Evolutionary conservation across 1,140 invertebrate genomes (phyloP).

Genomic region (Archivesica marissinica): DNA sequence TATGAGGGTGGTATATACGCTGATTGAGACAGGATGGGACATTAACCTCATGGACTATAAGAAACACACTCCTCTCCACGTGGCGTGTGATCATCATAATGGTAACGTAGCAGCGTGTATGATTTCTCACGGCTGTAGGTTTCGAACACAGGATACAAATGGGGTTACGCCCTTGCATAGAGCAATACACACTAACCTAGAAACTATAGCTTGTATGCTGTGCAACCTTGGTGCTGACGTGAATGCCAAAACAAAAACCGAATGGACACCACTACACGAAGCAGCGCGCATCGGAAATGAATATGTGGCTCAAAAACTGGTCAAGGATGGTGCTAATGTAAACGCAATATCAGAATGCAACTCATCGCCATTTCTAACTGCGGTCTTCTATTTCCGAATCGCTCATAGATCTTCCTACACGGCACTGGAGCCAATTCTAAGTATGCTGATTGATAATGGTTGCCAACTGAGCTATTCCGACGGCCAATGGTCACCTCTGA

Average conservation of each 20-base stretch:
- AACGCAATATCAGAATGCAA: conserved; percentile 73
- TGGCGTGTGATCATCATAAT: conserved; percentile 76
- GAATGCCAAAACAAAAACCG: conserved; percentile 69
- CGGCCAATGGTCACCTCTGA: conserved; percentile 78
- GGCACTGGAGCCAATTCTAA: conserved; percentile 71
- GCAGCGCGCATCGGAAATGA: conserved; percentile 78
- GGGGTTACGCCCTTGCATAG: conserved; percentile 78
- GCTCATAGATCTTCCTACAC: conserved; percentile 73
- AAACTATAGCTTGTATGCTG: conserved; percentile 72
- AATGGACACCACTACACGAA: conserved; percentile 80
- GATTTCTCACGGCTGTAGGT: conserved; percentile 72
- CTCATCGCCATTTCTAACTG: conserved; percentile 78
- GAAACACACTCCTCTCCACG: conserved; percentile 76
- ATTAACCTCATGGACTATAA: conserved; percentile 73
- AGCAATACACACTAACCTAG: conserved; percentile 76
- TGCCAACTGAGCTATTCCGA: conserved; percentile 77
- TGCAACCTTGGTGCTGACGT: conserved; percentile 75
- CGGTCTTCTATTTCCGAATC: conserved; percentile 79
- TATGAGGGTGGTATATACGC: conserved; percentile 66
- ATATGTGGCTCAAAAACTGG: conserved; percentile 70
- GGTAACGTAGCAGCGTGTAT: conserved; percentile 74
- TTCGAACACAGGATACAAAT: conserved; percentile 69
- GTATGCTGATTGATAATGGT: conserved; percentile 73
- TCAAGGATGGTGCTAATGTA: conserved; percentile 73
- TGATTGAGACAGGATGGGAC: conserved; percentile 70